Percentiles rank a stretch among this genome's conserved stretches.
These are phyloP conservation scores for Lordiphosa andalusiaca DNA, from an alignment of 2,888 invertebrate species.

Conservation along the genomic window DNA sequence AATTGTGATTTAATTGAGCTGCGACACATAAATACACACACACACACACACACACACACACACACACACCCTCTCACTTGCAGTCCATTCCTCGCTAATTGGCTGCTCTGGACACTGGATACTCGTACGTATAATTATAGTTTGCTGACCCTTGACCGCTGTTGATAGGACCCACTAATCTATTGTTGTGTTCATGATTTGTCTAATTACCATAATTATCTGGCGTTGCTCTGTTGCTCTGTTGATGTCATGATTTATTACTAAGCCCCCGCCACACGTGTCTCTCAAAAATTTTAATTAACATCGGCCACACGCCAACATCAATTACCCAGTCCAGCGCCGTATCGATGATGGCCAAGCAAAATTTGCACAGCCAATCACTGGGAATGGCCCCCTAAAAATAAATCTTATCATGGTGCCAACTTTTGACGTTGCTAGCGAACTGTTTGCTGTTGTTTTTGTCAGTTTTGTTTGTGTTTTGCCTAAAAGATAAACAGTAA, in stretches of 20 bases:
- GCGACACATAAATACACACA: slow-evolving; percentile 5
- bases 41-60: background rate
- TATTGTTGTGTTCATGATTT: slow-evolving; percentile 44
- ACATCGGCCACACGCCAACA: slow-evolving; percentile 43
- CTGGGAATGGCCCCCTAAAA: slow-evolving; percentile 25
- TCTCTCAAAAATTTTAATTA: slow-evolving; percentile 66
- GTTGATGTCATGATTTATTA: slow-evolving; percentile 70
- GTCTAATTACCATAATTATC: slow-evolving; percentile 57
- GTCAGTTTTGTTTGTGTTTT: slow-evolving; percentile 63
- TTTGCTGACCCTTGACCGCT: slow-evolving; percentile 43
- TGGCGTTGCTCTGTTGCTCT: slow-evolving; percentile 23
- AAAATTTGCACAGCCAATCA: slow-evolving; percentile 45
- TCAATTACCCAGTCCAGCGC: slow-evolving; percentile 51
- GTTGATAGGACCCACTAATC: slow-evolving; percentile 18
- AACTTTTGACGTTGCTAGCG: slow-evolving; percentile 44
- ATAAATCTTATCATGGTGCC: slow-evolving; percentile 62
- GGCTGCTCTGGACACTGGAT: slow-evolving; percentile 8
- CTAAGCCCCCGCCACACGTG: slow-evolving; percentile 34
- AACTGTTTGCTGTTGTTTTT: slow-evolving; percentile 44
- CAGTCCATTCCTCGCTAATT: background rate
- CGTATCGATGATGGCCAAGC: slow-evolving; percentile 20
- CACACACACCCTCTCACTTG: background rate
- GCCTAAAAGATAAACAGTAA: slow-evolving; percentile 60
- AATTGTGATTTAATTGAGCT: slow-evolving; percentile 60
- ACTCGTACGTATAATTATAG: slow-evolving; percentile 28